Evolutionary conservation across 2,888 invertebrate species (phyloP).

Genomic region (Ectobius pallidus): DNA sequence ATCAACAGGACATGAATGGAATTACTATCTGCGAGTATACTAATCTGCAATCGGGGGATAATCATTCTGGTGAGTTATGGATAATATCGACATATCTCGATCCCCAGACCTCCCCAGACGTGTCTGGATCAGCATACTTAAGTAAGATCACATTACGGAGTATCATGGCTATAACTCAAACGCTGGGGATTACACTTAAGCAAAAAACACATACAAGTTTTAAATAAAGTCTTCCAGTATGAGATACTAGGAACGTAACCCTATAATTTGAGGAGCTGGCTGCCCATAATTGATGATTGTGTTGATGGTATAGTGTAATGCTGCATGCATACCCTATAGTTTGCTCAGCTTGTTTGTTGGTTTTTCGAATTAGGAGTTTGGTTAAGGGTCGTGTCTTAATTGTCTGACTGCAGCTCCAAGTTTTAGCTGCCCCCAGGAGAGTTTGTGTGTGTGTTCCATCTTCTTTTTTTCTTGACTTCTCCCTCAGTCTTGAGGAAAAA

Average conservation of each 20-base stretch:
- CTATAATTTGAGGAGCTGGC: conserved; percentile 22
- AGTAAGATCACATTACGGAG: background rate
- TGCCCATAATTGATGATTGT: conserved; percentile 25
- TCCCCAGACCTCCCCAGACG: background rate
- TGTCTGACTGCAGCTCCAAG: background rate
- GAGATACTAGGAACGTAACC: conserved; percentile 9
- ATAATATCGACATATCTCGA: background rate
- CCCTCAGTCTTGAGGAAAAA: no score
- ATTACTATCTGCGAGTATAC: no score
- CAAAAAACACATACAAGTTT: background rate
- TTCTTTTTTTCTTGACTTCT: background rate
- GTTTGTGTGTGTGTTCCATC: conserved; percentile 13
- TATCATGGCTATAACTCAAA: background rate
- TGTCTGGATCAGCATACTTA: background rate
- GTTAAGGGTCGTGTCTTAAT: conserved; percentile 9
- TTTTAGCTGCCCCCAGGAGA: background rate
- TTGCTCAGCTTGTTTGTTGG: conserved; percentile 23
- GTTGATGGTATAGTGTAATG: background rate
- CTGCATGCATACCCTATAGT: conserved; percentile 17
- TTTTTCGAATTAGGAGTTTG: conserved; percentile 25
- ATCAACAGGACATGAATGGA: no score
- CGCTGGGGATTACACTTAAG: background rate
- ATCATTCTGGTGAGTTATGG: no score
- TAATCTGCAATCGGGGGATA: no score
- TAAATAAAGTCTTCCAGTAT: conserved; percentile 15